These are phyloP conservation scores for Hemichromis elongatus DNA, from an alignment of 2,113 vertebrate species.

Conservation along the genomic window DNA sequence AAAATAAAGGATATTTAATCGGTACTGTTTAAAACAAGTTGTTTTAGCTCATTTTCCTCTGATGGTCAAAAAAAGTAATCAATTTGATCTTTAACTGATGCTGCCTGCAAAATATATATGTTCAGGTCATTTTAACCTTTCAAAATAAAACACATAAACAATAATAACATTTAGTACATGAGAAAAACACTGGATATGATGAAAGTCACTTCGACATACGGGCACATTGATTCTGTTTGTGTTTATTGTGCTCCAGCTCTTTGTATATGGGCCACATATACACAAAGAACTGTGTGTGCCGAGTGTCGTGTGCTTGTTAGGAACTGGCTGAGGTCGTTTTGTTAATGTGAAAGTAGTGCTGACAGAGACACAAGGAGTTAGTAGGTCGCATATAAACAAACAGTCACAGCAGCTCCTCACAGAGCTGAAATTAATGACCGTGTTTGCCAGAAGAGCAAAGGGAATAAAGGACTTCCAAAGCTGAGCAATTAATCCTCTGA, in stretches of 20 bases:
- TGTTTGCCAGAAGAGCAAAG: background rate
- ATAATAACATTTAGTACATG: background rate
- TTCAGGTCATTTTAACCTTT: background rate
- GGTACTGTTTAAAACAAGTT: background rate
- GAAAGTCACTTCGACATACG: background rate
- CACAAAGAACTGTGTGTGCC: background rate
- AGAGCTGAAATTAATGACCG: background rate
- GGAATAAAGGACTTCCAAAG: slow-evolving; percentile 3
- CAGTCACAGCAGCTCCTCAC: background rate
- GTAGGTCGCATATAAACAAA: slow-evolving; percentile 7
- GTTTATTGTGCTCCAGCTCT: background rate
- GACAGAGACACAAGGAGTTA: background rate
- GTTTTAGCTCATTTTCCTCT: background rate
- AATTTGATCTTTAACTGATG: background rate
- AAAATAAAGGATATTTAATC: background rate
- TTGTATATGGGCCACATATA: background rate
- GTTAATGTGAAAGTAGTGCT: background rate
- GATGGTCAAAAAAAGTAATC: background rate
- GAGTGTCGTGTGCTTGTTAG: background rate
- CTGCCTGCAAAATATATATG: background rate
- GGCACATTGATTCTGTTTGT: background rate
- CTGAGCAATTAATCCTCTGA: slow-evolving; percentile 16
- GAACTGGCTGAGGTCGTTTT: background rate
- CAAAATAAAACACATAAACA: background rate
- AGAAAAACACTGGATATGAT: background rate